Percentiles rank a stretch among this genome's conserved stretches.
These are phyloP conservation scores for Mesaphorura yosii DNA, from an alignment of 1,140 invertebrate species.

Conservation along the genomic window DNA sequence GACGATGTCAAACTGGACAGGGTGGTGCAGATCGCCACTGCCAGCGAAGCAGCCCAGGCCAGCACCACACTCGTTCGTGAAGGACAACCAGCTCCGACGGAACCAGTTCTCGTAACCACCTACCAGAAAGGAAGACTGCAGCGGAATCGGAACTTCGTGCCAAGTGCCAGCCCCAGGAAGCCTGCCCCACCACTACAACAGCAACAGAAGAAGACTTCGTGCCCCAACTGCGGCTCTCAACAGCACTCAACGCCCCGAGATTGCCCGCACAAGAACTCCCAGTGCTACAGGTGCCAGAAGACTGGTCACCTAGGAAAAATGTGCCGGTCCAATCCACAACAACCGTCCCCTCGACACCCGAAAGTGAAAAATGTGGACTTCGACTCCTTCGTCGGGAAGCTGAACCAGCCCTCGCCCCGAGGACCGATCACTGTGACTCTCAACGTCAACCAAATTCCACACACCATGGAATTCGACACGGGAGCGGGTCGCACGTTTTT, in stretches of 20 bases:
- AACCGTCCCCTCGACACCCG: too few relatives aligned
- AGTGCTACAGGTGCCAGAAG: conserved; percentile 3
- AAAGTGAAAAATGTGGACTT: not conserved
- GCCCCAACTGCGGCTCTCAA: too few relatives aligned
- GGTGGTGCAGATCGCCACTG: not conserved
- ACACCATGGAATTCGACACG: conserved; percentile 5
- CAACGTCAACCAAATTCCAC: not conserved
- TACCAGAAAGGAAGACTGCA: not conserved
- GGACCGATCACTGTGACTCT: too few relatives aligned
- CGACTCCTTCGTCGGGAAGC: not conserved
- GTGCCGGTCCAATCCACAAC: not conserved
- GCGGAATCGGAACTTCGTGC: too few relatives aligned
- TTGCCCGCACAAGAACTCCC: conserved; percentile 3
- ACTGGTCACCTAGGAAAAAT: conserved; percentile 4
- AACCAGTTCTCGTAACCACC: not conserved
- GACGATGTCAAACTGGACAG: not conserved
- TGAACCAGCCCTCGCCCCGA: too few relatives aligned
- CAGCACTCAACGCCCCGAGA: too few relatives aligned
- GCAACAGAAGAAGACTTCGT: too few relatives aligned
- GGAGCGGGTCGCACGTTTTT: not conserved
- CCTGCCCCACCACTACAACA: too few relatives aligned
- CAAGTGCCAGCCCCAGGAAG: too few relatives aligned
- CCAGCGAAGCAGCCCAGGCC: conserved; percentile 8
- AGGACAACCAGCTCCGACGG: not conserved
- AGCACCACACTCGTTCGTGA: conserved; percentile 3